Evolutionary conservation across 1,140 invertebrate species (phyloP).

Genomic region (Hydropsyche tenuis): DNA sequence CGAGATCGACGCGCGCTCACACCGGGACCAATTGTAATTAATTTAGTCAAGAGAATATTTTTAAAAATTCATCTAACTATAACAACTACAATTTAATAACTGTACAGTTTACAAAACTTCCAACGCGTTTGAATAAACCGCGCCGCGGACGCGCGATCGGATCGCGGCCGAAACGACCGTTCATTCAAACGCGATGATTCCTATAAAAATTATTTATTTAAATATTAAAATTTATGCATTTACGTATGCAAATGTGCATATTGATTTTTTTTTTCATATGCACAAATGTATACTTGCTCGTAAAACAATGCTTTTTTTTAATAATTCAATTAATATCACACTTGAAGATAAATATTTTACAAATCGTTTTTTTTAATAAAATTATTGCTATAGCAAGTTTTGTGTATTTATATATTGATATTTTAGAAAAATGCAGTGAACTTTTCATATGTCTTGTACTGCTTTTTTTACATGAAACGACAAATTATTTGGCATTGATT

Average conservation of each 20-base stretch:
- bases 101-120: slow-evolving; percentile 49
- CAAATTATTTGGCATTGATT: slow-evolving; percentile 3
- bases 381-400: slow-evolving; percentile 63
- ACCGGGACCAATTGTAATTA: slow-evolving; percentile 27
- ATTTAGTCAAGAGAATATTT: slow-evolving; percentile 44
- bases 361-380: slow-evolving; percentile 57
- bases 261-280: slow-evolving; percentile 34
- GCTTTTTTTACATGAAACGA: slow-evolving; percentile 1
- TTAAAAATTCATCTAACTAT: slow-evolving; percentile 49
- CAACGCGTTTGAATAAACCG: slow-evolving; percentile 43
- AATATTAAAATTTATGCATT: slow-evolving; percentile 60
- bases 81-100: slow-evolving; percentile 49
- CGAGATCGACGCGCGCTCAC: not conserved
- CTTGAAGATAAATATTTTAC: slow-evolving; percentile 65
- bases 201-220: slow-evolving; percentile 48
- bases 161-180: slow-evolving; percentile 10
- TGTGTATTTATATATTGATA: slow-evolving; percentile 19
- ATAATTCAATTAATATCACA: slow-evolving; percentile 62
- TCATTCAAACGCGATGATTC: slow-evolving; percentile 45
- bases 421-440: not conserved
- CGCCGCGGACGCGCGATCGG: no score
- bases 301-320: slow-evolving; percentile 55
- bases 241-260: slow-evolving; percentile 34
- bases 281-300: slow-evolving; percentile 37
- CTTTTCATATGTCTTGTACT: not conserved